Evolutionary conservation across 2,888 invertebrate species (phyloP), one percentile per base, ranked within the genome.

Genomic region (Argyresthia goedartella): DNA sequence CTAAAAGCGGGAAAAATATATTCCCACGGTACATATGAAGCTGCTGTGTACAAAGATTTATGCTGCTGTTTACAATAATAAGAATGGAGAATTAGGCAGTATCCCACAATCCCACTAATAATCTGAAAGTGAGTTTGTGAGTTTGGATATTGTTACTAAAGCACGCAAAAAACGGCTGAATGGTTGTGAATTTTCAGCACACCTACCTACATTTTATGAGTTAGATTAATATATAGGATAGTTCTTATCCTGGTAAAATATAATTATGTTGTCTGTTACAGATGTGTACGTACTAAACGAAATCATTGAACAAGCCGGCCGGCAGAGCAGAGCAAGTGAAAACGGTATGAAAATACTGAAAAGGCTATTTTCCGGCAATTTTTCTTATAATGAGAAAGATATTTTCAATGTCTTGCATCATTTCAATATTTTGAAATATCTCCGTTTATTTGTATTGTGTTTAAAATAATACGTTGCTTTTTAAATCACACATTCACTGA

Each of bases 231-330:
- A n/a, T n/a, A n/a, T n/a, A n/a, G n/a, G n/a, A n/a, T n/a, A n/a
- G n/a, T n/a, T n/a, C n/a, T n/a, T n/a, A n/a, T n/a, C n/a, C n/a
- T 9, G 14, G 13, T 44, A 4, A 25, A 6, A 25, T 6, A 25
- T 25, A 25, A 25, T 25, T 25, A 25, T 25, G 2, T 25, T 25
- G 2, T 25, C 2, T 25, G 25, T 80, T 89, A 52, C 88, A 98
- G 98, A 98, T 89, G 97, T 98, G 57, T 96, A 97, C 96, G 97
- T 97, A 65, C 88, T 98, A 68, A 97, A 96, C 76, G 97, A 98
- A 79, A 96, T 98, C 69, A 96, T 98, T 66, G 97, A 98, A 76
- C 97, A 97, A 89, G 97, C 97, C 55, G 94, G 95, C 62, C 90
- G 94, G 74, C 95, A 95, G 71, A 95, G 95, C 85, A 89, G 93